Evolutionary conservation across 2,113 vertebrate genomes (phyloP).

Genomic region (Semnornis frantzii): DNA sequence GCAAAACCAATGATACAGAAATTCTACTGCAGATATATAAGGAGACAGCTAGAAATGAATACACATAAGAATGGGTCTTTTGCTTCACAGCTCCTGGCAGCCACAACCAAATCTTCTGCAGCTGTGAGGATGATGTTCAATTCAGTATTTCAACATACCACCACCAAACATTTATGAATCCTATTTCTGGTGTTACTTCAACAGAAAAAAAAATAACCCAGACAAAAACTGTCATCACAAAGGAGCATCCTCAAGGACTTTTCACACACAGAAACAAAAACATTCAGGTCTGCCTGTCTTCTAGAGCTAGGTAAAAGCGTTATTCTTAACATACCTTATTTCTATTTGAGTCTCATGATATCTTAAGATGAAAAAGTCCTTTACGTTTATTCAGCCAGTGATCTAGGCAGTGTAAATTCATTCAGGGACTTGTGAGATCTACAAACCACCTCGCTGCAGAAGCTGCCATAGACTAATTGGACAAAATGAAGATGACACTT

Average conservation of each 20-base stretch:
- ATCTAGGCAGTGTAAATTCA: background rate
- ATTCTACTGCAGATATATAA: background rate
- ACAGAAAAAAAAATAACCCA: background rate
- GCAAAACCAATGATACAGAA: background rate
- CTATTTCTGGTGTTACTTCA: background rate
- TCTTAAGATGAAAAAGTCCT: background rate
- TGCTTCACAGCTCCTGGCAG: background rate
- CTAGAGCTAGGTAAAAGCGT: background rate
- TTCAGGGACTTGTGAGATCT: background rate
- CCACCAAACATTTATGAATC: background rate
- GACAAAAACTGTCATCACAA: background rate
- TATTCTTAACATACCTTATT: background rate
- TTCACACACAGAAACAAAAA: background rate
- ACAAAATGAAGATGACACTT: background rate
- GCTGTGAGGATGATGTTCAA: background rate
- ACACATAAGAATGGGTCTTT: background rate
- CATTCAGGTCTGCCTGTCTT: background rate
- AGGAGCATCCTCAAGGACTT: background rate
- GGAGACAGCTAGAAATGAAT: background rate
- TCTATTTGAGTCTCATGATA: background rate
- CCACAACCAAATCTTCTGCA: background rate
- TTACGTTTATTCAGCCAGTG: background rate
- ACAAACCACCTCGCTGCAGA: background rate
- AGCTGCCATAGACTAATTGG: background rate
- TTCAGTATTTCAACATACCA: background rate